Evolutionary conservation across 1,140 invertebrate genomes (phyloP), one percentile per base, ranked within the genome.

Genomic region (Panulirus ornatus): DNA sequence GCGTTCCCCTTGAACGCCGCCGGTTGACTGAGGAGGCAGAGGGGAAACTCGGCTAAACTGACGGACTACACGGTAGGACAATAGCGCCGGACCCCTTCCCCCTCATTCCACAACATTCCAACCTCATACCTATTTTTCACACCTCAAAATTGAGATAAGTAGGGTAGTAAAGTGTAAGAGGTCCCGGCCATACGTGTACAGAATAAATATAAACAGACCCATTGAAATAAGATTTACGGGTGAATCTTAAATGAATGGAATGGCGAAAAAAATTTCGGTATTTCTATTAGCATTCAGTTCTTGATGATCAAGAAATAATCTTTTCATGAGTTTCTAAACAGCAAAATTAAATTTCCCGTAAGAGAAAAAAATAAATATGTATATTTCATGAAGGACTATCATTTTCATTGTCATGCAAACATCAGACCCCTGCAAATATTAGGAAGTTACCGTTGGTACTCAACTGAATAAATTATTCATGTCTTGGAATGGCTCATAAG

Each of bases 81-180:
- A 79, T n/a, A 42, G 27, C 44, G 70, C 70, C 70, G 34, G 70
- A 38, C 38, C 38, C 47, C 78, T 81, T 27, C 78, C 78, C 78
- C 78, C 78, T 81, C 78, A 58, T 47, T 38, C 78, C 47, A 36
- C 51, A 47, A 36, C 78, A 81, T 58, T 81, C 78, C 51, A 58
- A 51, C 78, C 78, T 81, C 78, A 81, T 58, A 42, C 78, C 58
- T 81, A 81, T 58, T 81, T 81, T 81, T 81, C 78, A 81, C 78
- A 81, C 78, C 78, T 81, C 51, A 47, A 81, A 81, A 81, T 58
- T 81, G 78, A 81, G 78, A 81, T 47, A 81, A 81, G 58, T 81
- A 58, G 30, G 78, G 78, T 47, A 81, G 36, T 81, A 81, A 81
- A 79, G 42, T 42, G 76, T 40, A 44, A 58, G n/a, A 11, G 42